A percentile compares a stretch with the other conserved stretches of the same genome.
These are phyloP conservation scores for Conus ventricosus DNA, from an alignment of 1,140 invertebrate genomes.

Conservation along the genomic window DNA sequence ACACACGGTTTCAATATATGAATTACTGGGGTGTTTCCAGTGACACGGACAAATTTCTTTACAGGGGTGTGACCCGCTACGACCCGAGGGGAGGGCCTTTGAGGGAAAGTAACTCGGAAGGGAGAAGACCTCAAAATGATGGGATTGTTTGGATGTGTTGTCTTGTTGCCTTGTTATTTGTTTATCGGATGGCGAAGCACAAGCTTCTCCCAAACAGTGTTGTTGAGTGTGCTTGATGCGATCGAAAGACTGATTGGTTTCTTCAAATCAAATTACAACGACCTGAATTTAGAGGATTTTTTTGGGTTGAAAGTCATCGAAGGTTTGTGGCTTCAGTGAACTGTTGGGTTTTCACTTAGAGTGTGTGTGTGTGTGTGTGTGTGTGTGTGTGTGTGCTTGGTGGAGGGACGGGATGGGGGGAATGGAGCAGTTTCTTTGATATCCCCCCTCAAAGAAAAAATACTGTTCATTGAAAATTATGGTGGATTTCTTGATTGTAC, in stretches of 20 bases:
- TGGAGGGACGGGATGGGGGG: too few relatives aligned
- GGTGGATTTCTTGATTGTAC: too few relatives aligned
- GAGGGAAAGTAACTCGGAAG: neutral
- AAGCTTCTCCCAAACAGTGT: neutral
- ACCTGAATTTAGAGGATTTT: slow-evolving; percentile 60
- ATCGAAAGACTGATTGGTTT: slow-evolving; percentile 53
- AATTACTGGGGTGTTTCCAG: neutral
- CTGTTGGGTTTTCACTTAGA: too few relatives aligned
- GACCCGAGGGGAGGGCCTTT: too few relatives aligned
- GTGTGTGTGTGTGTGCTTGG: too few relatives aligned
- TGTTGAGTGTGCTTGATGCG: slow-evolving; percentile 28
- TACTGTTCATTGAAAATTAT: too few relatives aligned
- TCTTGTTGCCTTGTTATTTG: slow-evolving; percentile 1
- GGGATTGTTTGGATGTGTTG: neutral
- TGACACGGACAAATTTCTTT: neutral
- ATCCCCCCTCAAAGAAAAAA: too few relatives aligned
- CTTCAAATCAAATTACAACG: slow-evolving; percentile 50
- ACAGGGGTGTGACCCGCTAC: too few relatives aligned
- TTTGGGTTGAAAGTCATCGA: slow-evolving; percentile 61
- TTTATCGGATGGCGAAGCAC: neutral
- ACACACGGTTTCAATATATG: too few relatives aligned
- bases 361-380: too few relatives aligned
- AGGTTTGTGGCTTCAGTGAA: slow-evolving; percentile 45
- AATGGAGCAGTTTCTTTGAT: too few relatives aligned
- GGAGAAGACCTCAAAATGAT: neutral